Evolutionary conservation across 2,113 vertebrate genomes (phyloP), one percentile per base, ranked within the genome.

Genomic region (Solenodon paradoxus): DNA sequence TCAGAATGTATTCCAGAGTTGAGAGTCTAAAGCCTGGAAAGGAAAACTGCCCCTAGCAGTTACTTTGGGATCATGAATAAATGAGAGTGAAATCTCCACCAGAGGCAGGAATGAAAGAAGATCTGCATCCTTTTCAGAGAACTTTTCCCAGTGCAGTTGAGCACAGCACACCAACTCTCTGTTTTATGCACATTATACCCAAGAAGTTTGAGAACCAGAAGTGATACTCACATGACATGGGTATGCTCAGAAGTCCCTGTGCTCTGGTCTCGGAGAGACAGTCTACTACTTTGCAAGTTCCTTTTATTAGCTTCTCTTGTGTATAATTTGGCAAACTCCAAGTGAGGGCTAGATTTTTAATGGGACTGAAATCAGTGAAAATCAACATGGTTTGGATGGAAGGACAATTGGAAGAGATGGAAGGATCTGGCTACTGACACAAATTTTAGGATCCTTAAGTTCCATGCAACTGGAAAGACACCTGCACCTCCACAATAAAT

Each of bases 271-370:
- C 32, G 61, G 20, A 92, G 45, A 72, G 17, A 53, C 32, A 85
- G 38, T 28, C 75, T 5, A 53, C 51, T 51, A 28, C 20, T 57
- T 69, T 88, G 42, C 55, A 96, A 89, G 51, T 26, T n/a, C 47
- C 28, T 71, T 45, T 87, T 64, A 49, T 64, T 71, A 91, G 49
- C 4, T 72, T 88, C 12, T 69, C 26, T 72, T 87, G 9, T 40
- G 12, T 64, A 35, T 82, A 89, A 77, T 89, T 74, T 94, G 63
- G 66, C 68, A 83, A 87, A 85, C 40, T 77, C 24, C 85, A 92
- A 64, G 53, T 85, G 53, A 96, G 30, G 30, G 30, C 32, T 87
- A 71, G 15, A 63, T 66, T 92, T 92, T 64, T 57, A 89, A 77
- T 77, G n/a, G 7, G 11, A 45, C 10, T 82, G 53, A 71, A 77